Conservation (phyloP, 2,888 invertebrate species). For the Blastobasis adustella region DNA sequence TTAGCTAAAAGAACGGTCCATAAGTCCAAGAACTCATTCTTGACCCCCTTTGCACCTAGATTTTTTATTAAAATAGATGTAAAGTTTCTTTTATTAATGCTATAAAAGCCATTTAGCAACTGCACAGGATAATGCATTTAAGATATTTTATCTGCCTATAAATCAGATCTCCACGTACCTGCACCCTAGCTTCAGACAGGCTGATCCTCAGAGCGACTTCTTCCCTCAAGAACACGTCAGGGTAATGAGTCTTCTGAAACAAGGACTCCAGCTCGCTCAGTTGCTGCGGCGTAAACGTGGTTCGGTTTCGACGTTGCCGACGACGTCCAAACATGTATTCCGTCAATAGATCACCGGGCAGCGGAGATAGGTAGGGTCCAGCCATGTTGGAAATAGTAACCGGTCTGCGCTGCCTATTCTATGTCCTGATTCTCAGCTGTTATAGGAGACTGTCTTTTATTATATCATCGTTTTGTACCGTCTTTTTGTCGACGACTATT, state of each 20-base stretch:
- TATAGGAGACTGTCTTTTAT: too few relatives aligned
- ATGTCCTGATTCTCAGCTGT: not conserved
- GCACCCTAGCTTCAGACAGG: constrained; percentile 93
- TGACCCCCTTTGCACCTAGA: too few relatives aligned
- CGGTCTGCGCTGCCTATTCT: constrained; percentile 1
- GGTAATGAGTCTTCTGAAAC: constrained; percentile 96
- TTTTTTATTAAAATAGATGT: not conserved
- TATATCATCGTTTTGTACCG: too few relatives aligned
- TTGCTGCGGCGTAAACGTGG: constrained; percentile 96
- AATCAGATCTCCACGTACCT: constrained; percentile 71
- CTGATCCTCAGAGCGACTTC: constrained; percentile 94
- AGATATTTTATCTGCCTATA: too few relatives aligned
- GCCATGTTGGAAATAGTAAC: constrained; percentile 74
- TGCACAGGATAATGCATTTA: not conserved
- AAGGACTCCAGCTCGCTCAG: constrained; percentile 92
- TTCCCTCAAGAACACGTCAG: constrained; percentile 91
- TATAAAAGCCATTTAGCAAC: not conserved
- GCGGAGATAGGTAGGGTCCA: constrained; percentile 88
- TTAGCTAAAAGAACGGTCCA: too few relatives aligned
- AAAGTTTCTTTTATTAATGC: not conserved
- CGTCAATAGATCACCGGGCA: constrained; percentile 90
- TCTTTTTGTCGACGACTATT: too few relatives aligned
- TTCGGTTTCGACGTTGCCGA: constrained; percentile 91
- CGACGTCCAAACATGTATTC: constrained; percentile 95
- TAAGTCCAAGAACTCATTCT: too few relatives aligned